phyloP scores from a whole-genome alignment of 2,113 vertebrate genomes.

The Struthio camelus region DNA sequence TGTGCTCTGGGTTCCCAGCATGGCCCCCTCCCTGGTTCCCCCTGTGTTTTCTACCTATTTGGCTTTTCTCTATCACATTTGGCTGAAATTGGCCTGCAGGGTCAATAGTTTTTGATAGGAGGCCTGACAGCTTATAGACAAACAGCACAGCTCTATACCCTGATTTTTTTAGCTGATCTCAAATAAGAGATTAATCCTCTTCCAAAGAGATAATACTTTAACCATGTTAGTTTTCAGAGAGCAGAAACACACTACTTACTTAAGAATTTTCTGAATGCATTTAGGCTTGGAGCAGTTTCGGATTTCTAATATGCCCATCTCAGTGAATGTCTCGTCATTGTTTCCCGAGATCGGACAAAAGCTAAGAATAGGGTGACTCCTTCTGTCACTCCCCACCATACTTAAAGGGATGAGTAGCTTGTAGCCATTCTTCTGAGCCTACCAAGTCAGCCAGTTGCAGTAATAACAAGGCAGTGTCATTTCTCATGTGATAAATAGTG shows the following conservation, averaged over 20 bases:
- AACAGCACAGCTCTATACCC: neutral
- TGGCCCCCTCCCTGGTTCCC: neutral
- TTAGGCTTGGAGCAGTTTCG: neutral
- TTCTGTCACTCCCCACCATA: neutral
- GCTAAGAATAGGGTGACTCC: neutral
- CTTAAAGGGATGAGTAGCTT: neutral
- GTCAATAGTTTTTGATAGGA: neutral
- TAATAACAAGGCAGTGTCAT: neutral
- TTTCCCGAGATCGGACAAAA: neutral
- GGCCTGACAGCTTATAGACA: neutral
- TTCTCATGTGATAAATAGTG: neutral
- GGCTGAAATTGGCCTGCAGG: neutral
- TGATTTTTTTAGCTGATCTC: neutral
- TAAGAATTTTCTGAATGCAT: neutral
- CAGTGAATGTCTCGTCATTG: neutral
- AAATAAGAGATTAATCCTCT: neutral
- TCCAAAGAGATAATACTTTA: neutral
- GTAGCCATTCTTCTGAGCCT: neutral
- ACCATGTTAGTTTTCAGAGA: neutral
- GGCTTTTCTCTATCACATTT: neutral
- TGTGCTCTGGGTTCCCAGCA: neutral
- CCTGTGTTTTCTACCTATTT: neutral
- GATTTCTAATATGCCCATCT: neutral
- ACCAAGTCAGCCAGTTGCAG: neutral
- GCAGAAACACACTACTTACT: neutral